Percentiles rank a stretch among this genome's conserved stretches.
These are phyloP conservation scores for Chaetodon trifasciatus DNA, from an alignment of 2,797 vertebrate genomes.

Conservation along the genomic window DNA sequence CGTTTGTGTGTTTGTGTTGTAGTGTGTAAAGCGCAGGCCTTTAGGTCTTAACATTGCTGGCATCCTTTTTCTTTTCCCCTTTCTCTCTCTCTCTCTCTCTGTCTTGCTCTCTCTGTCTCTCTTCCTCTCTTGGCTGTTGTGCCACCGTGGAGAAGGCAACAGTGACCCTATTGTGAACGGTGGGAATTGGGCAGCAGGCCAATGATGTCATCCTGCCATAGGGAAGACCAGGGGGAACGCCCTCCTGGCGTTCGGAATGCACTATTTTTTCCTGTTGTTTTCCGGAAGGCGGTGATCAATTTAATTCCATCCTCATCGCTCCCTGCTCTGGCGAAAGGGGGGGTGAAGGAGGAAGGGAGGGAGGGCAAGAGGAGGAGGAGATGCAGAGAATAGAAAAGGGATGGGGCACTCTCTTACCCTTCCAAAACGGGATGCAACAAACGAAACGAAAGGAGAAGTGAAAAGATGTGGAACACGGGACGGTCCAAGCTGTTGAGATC, in stretches of 20 bases:
- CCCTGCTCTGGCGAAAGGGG: constrained; percentile 46
- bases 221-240: constrained; percentile 79
- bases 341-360: constrained; percentile 7
- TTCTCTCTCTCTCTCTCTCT: constrained; percentile 27
- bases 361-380: constrained; percentile 44
- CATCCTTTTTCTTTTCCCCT: constrained; percentile 40
- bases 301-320: constrained; percentile 79
- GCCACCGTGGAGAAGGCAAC: constrained; percentile 77
- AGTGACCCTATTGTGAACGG: constrained; percentile 82
- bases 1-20: constrained; percentile 51
- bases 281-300: constrained; percentile 80
- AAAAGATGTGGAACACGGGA: constrained; percentile 41
- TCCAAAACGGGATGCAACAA: constrained; percentile 49
- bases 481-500: constrained; percentile 48
- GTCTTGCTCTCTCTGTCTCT: constrained; percentile 45
- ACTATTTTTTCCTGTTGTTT: constrained; percentile 80
- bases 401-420: constrained; percentile 36
- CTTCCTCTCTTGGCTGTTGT: constrained; percentile 69
- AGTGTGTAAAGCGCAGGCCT: constrained; percentile 44
- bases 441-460: constrained; percentile 28
- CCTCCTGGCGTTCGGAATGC: constrained; percentile 81
- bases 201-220: constrained; percentile 85
- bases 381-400: constrained; percentile 54
- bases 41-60: constrained; percentile 61
- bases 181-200: constrained; percentile 83